Conservation (phyloP, 2,113 vertebrate genomes). For the Solea solea region DNA sequence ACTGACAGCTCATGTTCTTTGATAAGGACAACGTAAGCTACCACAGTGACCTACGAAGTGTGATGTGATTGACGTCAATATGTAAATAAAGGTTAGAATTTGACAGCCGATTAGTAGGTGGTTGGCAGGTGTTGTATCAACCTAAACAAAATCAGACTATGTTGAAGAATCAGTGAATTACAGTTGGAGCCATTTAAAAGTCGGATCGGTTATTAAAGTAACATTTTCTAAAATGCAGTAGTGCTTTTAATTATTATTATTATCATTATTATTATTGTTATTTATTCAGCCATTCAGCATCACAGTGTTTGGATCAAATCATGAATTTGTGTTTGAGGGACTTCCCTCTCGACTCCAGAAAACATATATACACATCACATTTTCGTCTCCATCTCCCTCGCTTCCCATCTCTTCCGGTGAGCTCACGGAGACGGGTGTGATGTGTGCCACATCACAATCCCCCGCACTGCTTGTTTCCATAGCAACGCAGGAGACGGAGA, state of each 20-base stretch:
- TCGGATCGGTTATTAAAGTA: not conserved
- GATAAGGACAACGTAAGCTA: not conserved
- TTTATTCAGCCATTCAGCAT: not conserved
- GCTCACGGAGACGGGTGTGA: slow-evolving; percentile 58
- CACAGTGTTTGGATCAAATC: not conserved
- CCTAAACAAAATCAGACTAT: not conserved
- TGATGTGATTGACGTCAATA: slow-evolving; percentile 9
- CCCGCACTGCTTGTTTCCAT: slow-evolving; percentile 77
- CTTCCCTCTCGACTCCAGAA: slow-evolving; percentile 2
- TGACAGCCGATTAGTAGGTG: slow-evolving; percentile 24
- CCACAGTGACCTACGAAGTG: not conserved
- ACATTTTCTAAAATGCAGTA: not conserved
- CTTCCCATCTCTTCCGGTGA: slow-evolving; percentile 46
- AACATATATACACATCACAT: slow-evolving; percentile 4
- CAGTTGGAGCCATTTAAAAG: slow-evolving; percentile 2
- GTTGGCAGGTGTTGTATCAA: slow-evolving; percentile 23
- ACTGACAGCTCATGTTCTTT: not conserved
- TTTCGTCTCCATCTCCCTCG: slow-evolving; percentile 48
- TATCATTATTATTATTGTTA: not conserved
- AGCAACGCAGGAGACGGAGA: slow-evolving; percentile 69
- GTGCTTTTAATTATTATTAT: not conserved
- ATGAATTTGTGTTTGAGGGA: not conserved
- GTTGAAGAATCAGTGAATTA: not conserved
- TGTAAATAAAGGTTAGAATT: slow-evolving; percentile 13
- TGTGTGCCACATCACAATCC: slow-evolving; percentile 69